phyloP scores from a whole-genome alignment of 2,888 invertebrate genomes.

The Drosophila macrothrix region DNA sequence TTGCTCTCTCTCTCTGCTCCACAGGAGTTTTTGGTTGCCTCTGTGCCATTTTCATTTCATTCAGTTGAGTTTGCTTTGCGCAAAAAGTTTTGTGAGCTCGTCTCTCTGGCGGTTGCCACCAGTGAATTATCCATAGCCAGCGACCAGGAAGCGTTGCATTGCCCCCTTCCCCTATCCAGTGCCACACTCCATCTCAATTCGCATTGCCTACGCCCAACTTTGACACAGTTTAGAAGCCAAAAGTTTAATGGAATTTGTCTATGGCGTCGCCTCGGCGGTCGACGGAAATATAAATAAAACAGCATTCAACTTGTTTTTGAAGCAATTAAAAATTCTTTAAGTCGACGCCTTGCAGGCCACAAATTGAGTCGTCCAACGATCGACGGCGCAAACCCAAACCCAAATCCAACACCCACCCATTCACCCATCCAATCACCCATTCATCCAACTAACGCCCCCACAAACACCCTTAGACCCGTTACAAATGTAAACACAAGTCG shows the following conservation, averaged over 20 bases:
- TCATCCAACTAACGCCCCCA: neutral
- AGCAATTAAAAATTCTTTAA: conserved; percentile 81
- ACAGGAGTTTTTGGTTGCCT: conserved; percentile 66
- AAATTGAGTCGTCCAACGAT: conserved; percentile 47
- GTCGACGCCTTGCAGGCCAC: conserved; percentile 47
- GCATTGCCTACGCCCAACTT: conserved; percentile 55
- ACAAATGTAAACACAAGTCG: conserved; percentile 59
- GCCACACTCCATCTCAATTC: neutral
- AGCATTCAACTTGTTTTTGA: conserved; percentile 81
- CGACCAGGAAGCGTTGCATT: conserved; percentile 65
- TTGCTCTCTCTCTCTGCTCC: conserved; percentile 12
- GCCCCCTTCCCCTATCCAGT: neutral
- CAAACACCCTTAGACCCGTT: neutral
- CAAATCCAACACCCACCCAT: neutral
- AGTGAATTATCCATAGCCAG: conserved; percentile 77
- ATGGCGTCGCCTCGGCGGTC: conserved; percentile 67
- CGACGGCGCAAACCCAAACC: conserved; percentile 15
- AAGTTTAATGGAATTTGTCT: conserved; percentile 82
- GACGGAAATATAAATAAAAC: conserved; percentile 78
- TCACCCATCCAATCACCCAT: neutral
- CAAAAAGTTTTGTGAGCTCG: conserved; percentile 71
- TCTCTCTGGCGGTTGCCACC: conserved; percentile 58
- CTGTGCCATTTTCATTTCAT: conserved; percentile 82
- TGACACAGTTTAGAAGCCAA: conserved; percentile 80
- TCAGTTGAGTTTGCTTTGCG: conserved; percentile 79